These are phyloP conservation scores for Rousettus madagascariensis DNA, from an alignment of 2,797 vertebrate species.

Conservation along the genomic window DNA sequence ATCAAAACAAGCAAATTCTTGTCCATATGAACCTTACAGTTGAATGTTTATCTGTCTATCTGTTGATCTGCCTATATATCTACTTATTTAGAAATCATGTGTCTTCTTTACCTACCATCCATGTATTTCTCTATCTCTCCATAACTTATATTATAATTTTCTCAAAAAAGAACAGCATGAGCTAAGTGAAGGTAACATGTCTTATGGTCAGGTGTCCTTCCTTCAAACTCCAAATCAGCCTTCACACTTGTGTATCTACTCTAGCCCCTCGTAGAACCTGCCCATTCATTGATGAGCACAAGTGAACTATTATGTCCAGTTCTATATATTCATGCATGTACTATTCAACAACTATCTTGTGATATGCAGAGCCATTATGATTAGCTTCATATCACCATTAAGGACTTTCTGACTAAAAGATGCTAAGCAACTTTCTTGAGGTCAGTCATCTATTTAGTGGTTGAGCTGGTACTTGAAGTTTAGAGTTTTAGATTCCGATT, in stretches of 20 bases:
- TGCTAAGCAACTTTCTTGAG: not conserved
- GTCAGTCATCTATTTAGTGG: not conserved
- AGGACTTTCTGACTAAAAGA: not conserved
- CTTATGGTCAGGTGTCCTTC: not conserved
- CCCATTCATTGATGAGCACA: not conserved
- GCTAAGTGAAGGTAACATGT: not conserved
- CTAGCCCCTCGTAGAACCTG: not conserved
- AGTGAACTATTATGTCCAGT: constrained; percentile 3
- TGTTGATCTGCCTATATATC: not conserved
- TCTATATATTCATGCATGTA: not conserved
- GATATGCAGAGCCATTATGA: not conserved
- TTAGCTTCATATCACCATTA: not conserved
- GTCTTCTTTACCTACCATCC: not conserved
- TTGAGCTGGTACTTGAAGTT: not conserved
- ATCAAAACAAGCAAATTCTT: not conserved
- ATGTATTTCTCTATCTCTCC: not conserved
- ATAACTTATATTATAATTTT: not conserved
- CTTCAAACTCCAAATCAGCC: not conserved
- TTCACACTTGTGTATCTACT: not conserved
- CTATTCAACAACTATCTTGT: not conserved
- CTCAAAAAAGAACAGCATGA: not conserved
- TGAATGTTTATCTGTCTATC: not conserved
- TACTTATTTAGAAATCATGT: not conserved
- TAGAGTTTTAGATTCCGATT: not conserved
- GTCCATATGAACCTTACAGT: not conserved